phyloP scores from a whole-genome alignment of 2,113 vertebrate species.

The Hippocampus guttulatus region DNA sequence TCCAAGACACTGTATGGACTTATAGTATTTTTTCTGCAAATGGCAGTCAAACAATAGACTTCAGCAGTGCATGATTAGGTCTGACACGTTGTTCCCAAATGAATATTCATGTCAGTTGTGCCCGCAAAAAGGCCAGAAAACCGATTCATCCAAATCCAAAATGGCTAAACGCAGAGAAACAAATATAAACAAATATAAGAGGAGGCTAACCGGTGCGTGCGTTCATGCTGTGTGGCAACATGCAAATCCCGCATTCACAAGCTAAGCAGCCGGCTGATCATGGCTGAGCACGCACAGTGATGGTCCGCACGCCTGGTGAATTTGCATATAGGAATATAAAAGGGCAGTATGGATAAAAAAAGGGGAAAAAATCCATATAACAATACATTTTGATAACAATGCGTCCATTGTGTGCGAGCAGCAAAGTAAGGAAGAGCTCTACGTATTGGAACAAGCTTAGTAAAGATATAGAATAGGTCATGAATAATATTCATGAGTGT shows the following conservation, averaged over 20 bases:
- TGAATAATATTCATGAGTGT: constrained; percentile 50
- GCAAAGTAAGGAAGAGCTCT: neutral
- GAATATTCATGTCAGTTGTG: neutral
- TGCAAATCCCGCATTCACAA: neutral
- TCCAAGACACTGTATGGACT: neutral
- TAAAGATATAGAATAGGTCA: constrained; percentile 35
- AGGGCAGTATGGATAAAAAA: neutral
- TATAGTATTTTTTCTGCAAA: neutral
- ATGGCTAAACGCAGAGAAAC: neutral
- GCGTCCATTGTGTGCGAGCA: neutral
- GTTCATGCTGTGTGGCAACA: constrained; percentile 32
- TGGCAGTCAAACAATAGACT: neutral
- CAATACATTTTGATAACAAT: constrained; percentile 5
- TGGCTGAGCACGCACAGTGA: constrained; percentile 11
- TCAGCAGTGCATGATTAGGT: neutral
- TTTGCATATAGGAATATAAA: neutral
- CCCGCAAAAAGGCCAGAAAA: neutral
- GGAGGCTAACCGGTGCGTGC: constrained; percentile 2
- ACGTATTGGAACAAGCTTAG: constrained; percentile 27
- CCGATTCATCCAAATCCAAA: neutral
- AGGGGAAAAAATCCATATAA: neutral
- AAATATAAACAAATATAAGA: no score
- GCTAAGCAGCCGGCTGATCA: constrained; percentile 4
- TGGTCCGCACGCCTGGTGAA: constrained; percentile 9
- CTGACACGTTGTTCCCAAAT: neutral